These are phyloP conservation scores for Tholera decimalis DNA, from an alignment of 2,888 invertebrate species.

Conservation along the genomic window DNA sequence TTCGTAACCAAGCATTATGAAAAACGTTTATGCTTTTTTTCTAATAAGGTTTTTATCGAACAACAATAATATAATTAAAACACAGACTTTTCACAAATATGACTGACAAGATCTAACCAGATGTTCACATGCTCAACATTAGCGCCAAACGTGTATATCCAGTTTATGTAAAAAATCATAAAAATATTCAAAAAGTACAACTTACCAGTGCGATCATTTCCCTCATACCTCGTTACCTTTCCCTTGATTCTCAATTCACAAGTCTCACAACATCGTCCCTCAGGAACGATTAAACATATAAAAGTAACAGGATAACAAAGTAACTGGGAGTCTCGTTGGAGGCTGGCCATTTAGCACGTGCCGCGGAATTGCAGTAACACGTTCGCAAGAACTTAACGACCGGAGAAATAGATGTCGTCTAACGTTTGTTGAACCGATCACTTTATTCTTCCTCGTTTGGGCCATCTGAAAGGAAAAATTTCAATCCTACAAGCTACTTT, in stretches of 20 bases:
- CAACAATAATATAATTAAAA: too few relatives aligned
- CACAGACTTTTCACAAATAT: too few relatives aligned
- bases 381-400: conserved; percentile 87
- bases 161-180: too few relatives aligned
- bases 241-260: conserved; percentile 64
- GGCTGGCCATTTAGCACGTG: conserved; percentile 89
- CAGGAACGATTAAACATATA: conserved; percentile 90
- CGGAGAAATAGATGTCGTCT: conserved; percentile 71
- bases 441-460: conserved; percentile 54
- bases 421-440: conserved; percentile 61
- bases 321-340: conserved; percentile 81
- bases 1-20: conserved; percentile 5
- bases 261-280: conserved; percentile 71
- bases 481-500: too few relatives aligned
- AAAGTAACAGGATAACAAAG: conserved; percentile 89
- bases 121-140: too few relatives aligned
- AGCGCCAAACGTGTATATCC: too few relatives aligned
- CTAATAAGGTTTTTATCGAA: too few relatives aligned
- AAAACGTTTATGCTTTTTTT: background rate
- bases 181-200: background rate
- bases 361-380: conserved; percentile 82
- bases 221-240: conserved; percentile 43
- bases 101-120: too few relatives aligned
- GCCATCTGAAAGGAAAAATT: conserved; percentile 17
- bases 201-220: background rate